Percentiles rank a stretch among this genome's conserved stretches.
phyloP scores from a whole-genome alignment of 2,113 vertebrate species.

The Erinaceus europaeus region DNA sequence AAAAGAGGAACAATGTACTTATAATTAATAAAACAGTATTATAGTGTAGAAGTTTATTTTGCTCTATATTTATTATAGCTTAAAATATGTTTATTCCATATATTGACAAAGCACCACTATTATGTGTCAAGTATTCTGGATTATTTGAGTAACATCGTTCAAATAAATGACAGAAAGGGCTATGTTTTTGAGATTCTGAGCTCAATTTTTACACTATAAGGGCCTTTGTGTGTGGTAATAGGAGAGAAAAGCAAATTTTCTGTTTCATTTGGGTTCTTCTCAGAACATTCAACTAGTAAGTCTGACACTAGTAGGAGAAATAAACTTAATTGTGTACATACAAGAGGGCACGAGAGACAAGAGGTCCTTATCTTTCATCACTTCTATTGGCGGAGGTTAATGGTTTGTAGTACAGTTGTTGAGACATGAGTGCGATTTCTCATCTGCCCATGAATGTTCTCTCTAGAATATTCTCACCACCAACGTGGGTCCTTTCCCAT shows the following conservation, averaged over 20 bases:
- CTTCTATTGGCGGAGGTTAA: no score
- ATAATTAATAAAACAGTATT: background rate
- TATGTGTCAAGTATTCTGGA: background rate
- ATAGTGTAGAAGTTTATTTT: background rate
- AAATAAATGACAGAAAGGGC: background rate
- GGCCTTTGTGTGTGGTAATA: no score
- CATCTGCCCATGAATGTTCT: no score
- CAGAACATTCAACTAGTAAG: background rate
- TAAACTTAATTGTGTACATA: no score
- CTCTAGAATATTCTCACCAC: no score
- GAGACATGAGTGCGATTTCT: no score
- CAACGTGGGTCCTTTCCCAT: no score
- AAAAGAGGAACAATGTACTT: no score
- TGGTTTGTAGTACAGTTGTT: no score
- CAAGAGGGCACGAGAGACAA: no score
- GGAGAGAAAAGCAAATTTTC: background rate
- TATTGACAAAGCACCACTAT: background rate
- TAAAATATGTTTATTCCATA: background rate
- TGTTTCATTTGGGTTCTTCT: background rate
- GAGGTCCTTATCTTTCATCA: no score
- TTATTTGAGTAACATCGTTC: background rate
- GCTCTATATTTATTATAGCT: background rate
- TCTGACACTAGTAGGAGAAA: background rate
- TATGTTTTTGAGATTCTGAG: background rate
- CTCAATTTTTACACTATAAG: background rate